Evolutionary conservation across 2,113 vertebrate species (phyloP).

Genomic region (Cyphomyrus plagiostoma): DNA sequence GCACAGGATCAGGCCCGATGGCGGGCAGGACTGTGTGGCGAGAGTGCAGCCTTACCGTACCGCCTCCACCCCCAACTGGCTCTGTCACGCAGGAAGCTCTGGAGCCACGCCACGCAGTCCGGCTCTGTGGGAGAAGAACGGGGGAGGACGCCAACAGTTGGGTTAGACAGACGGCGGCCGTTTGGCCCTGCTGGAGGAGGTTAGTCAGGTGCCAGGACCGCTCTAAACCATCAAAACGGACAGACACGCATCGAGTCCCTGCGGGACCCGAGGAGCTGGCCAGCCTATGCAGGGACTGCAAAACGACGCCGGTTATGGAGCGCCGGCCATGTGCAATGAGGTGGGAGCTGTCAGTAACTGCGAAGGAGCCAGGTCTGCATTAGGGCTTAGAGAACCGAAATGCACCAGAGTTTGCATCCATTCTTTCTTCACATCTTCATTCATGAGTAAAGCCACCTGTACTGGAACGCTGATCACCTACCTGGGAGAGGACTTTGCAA

Average conservation of each 20-base stretch:
- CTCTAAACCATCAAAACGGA: not conserved
- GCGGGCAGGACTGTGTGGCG: not conserved
- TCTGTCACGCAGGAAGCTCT: conserved; percentile 59
- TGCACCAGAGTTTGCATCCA: not conserved
- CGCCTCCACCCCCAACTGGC: conserved; percentile 56
- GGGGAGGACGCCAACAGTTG: not conserved
- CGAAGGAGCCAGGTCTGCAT: not conserved
- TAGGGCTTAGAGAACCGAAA: not conserved
- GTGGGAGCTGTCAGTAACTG: not conserved
- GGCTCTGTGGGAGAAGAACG: conserved; percentile 48
- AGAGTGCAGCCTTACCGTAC: conserved; percentile 59
- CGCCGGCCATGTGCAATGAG: not conserved
- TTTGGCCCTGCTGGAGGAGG: not conserved
- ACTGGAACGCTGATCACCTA: not conserved
- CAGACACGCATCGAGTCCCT: not conserved
- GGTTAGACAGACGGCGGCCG: not conserved
- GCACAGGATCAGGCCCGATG: not conserved
- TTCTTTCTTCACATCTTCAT: not conserved
- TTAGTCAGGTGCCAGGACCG: not conserved
- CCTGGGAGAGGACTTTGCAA: conserved; percentile 41
- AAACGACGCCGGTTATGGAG: not conserved
- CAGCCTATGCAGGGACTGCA: not conserved
- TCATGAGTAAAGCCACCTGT: not conserved
- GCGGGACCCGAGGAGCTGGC: not conserved
- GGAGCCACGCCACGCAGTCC: conserved; percentile 57